Evolutionary conservation across 2,888 invertebrate species (phyloP).

Genomic region (Lasioglossum villosulum): DNA sequence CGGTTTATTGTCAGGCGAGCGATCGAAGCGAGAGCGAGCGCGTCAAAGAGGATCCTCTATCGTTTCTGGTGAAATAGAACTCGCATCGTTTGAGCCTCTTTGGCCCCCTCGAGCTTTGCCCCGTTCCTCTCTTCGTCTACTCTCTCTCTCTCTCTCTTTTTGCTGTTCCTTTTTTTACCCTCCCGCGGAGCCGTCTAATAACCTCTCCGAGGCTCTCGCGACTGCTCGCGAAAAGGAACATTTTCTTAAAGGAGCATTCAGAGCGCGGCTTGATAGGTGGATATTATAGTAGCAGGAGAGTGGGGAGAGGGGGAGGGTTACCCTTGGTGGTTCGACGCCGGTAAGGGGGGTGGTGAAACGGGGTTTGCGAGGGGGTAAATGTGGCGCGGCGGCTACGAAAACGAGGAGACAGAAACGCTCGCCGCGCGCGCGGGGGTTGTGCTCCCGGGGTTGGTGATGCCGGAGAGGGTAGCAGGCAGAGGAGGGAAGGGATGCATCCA

Average conservation of each 20-base stretch:
- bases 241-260: constrained; percentile 74
- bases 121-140: neutral
- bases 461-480: constrained; percentile 1
- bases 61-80: constrained; percentile 61
- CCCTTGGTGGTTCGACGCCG: constrained; percentile 60
- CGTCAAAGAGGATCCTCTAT: constrained; percentile 59
- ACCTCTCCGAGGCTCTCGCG: constrained; percentile 52
- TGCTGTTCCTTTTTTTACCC: constrained; percentile 9
- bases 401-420: constrained; percentile 58
- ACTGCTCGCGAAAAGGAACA: constrained; percentile 69
- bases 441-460: neutral
- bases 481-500: constrained; percentile 76
- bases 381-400: constrained; percentile 56
- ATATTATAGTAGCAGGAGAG: constrained; percentile 66
- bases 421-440: neutral
- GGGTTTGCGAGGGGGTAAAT: constrained; percentile 52
- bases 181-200: constrained; percentile 65
- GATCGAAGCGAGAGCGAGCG: constrained; percentile 40
- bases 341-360: neutral
- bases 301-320: constrained; percentile 39
- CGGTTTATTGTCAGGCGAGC: constrained; percentile 45
- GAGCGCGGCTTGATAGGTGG: constrained; percentile 73
- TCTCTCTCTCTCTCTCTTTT: neutral
- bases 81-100: constrained; percentile 63
- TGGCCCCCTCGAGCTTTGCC: neutral